These are phyloP conservation scores for Ictalurus punctatus DNA, from an alignment of 2,113 vertebrate species.

Conservation along the genomic window DNA sequence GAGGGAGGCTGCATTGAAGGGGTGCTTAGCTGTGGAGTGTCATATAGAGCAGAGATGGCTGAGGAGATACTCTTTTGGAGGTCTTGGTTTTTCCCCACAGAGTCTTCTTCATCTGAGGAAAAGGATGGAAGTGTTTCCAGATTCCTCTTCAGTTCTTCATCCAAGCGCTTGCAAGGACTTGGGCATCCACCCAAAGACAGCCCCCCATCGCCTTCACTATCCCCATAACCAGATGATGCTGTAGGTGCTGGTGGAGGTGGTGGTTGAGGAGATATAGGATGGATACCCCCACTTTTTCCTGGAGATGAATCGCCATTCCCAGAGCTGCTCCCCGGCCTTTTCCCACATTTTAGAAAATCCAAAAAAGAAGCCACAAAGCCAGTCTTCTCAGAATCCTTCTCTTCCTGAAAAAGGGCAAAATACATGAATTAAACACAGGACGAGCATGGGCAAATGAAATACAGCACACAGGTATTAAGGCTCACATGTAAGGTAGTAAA, in stretches of 20 bases:
- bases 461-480: neutral
- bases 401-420: conserved; percentile 71
- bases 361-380: conserved; percentile 92
- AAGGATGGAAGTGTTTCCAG: conserved; percentile 90
- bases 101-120: conserved; percentile 91
- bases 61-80: conserved; percentile 94
- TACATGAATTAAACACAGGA: neutral
- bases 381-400: conserved; percentile 87
- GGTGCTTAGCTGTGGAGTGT: conserved; percentile 79
- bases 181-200: conserved; percentile 83
- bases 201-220: conserved; percentile 77
- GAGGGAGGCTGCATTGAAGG: conserved; percentile 56
- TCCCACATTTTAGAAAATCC: conserved; percentile 90
- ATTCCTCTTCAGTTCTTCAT: conserved; percentile 90
- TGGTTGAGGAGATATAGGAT: conserved; percentile 66
- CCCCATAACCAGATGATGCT: conserved; percentile 66
- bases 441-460: neutral
- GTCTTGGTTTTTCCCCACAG: conserved; percentile 91
- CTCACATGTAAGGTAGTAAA: neutral
- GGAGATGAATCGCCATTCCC: conserved; percentile 70
- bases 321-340: conserved; percentile 77
- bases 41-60: conserved; percentile 88
- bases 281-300: conserved; percentile 72
- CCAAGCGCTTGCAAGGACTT: conserved; percentile 83
- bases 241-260: conserved; percentile 60